Conservation (phyloP, 2,888 invertebrate genomes). For the Seladonia tumulorum region DNA sequence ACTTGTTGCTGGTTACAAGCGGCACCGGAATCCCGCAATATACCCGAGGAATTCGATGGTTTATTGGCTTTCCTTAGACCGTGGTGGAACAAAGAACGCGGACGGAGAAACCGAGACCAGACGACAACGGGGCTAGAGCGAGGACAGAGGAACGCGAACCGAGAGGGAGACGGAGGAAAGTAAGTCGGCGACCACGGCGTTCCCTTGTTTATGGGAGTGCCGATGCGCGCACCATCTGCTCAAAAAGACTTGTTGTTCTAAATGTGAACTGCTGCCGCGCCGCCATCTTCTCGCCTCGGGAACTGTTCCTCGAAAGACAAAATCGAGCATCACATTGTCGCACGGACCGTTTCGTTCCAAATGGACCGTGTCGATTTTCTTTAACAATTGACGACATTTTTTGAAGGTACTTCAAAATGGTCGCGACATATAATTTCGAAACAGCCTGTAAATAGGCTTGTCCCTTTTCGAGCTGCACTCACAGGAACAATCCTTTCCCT, state of each 20-base stretch:
- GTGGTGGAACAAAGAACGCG: conserved; percentile 76
- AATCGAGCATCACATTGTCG: conserved; percentile 52
- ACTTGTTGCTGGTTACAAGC: conserved; percentile 82
- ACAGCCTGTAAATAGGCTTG: too few species aligned
- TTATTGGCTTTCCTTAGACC: conserved; percentile 83
- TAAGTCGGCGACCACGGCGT: conserved; percentile 70
- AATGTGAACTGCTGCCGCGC: conserved; percentile 73
- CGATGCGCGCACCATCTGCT: conserved; percentile 81
- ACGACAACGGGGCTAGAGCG: not conserved
- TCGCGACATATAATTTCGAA: too few species aligned
- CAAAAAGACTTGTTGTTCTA: conserved; percentile 81
- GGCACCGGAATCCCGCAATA: conserved; percentile 77
- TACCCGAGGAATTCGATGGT: conserved; percentile 83
- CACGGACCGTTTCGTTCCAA: not conserved
- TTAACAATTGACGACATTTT: not conserved
- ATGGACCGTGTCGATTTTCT: not conserved
- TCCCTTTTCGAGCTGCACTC: too few species aligned
- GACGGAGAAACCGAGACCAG: conserved; percentile 47
- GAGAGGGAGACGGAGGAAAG: conserved; percentile 46
- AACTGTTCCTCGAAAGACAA: conserved; percentile 52
- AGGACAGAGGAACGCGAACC: conserved; percentile 56
- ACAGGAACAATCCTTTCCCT: too few species aligned
- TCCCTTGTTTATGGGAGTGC: conserved; percentile 81
- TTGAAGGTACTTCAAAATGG: too few species aligned
- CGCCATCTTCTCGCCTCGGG: conserved; percentile 33